Evolutionary conservation across 1,140 invertebrate species (phyloP).

Genomic region (Helicoverpa zea): DNA sequence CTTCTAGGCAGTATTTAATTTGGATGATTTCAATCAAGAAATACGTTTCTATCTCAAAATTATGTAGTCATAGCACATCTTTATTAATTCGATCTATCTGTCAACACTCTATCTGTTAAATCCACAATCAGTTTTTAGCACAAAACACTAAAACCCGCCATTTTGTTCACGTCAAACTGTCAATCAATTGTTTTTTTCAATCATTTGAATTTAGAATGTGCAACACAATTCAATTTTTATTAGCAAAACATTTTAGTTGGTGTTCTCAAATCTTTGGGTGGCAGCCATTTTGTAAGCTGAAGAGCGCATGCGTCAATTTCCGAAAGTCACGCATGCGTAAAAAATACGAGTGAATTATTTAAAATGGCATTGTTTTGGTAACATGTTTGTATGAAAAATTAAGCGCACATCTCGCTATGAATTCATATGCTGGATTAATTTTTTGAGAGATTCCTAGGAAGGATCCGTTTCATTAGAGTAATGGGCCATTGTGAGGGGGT

Average conservation of each 20-base stretch:
- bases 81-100: conserved; percentile 68
- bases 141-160: not conserved
- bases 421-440: not conserved
- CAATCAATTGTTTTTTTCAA: conserved; percentile 13
- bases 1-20: not conserved
- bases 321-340: conserved; percentile 65
- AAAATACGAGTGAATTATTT: conserved; percentile 53
- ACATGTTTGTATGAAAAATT: conserved; percentile 36
- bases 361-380: conserved; percentile 58
- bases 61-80: conserved; percentile 61
- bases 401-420: not conserved
- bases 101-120: conserved; percentile 70
- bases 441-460: not conserved
- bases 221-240: conserved; percentile 15
- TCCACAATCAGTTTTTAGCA: conserved; percentile 29
- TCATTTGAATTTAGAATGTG: not conserved
- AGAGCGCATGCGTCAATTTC: conserved; percentile 21
- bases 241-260: conserved; percentile 45
- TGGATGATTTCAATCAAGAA: not conserved
- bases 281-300: conserved; percentile 70
- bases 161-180: not conserved
- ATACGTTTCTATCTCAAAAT: not conserved
- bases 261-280: conserved; percentile 52
- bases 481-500: not conserved
- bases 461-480: conserved; percentile 1